Evolutionary conservation across 2,888 invertebrate genomes (phyloP), one percentile per base, ranked within the genome.

Genomic region (Elaeidobius kamerunicus): DNA sequence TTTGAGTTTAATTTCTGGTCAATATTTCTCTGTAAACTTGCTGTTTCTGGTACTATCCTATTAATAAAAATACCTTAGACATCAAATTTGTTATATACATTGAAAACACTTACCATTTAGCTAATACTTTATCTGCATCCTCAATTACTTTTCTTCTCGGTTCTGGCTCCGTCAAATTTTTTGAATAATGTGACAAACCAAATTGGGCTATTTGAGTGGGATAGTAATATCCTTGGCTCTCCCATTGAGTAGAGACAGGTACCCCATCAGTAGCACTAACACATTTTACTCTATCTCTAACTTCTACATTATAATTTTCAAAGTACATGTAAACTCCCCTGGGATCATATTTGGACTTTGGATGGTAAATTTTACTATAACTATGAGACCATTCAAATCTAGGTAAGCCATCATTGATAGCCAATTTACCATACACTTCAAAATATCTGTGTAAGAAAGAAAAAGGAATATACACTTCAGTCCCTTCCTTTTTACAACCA

Each of bases 151-250:
- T 82, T 56, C 83, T 76, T 40, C 85, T 79, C 0, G 93, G 91
- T 61, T 88, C 85, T 0, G 87, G 85, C 65, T 93, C 93, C 0
- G 88, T 89, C 11, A 96, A 74, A 72, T 92, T 90, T 73, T 97
- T 96, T 73, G 94, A 95, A 73, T 94, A 99, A 75, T 99, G 99
- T 7, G 96, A 92, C 50, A 99, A 75, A 0, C 94, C 99, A 72
- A 93, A 99, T 73, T 99, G 99, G 4, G 98, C 96, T 60, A 99
- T 96, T 76, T 99, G 98, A 1, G 96, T 98, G 0, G 98, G 96
- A 75, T 99, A 99, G 73, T 87, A 94, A 73, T 98, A 97, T 0
- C 98, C 98, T 57, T 85, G 84, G 27, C 88, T 86, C 64, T 94
- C 91, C 99, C 99, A 99, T 69, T 96, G 96, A 0, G 89, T 92